Evolutionary conservation across 2,113 vertebrate genomes (phyloP), one percentile per base, ranked within the genome.

Genomic region (Lathamus discolor): DNA sequence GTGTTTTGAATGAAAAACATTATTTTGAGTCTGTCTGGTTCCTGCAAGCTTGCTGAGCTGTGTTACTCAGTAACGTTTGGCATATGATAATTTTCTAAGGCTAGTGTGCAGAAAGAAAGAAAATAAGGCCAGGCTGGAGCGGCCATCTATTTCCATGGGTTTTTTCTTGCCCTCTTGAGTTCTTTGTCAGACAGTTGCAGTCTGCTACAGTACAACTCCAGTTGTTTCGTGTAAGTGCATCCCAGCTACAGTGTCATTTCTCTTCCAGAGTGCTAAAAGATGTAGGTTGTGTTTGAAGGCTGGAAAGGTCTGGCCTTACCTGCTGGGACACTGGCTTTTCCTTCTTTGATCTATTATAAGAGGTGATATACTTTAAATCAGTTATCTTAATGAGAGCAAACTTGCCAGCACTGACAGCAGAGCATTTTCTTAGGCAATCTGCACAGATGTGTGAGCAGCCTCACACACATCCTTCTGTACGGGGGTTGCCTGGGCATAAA

Each of bases 21-120:
- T 85, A 83, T 94, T 96, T 88, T 93, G 90, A 92, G 88, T 83
- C 90, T 90, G 90, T 96, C 92, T 96, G 87, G 84, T 91, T 95
- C 86, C 89, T 88, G 83, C 83, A 83, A 91, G 91, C 94, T 96
- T 95, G 89, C 90, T 91, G 89, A 86, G 77, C 67, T 77, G 27
- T 73, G 48, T 90, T 93, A 35, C 48, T 95, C 80, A 35, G 68
- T 87, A 59, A 87, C 63, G 28, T 93, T 95, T 94, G 93, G 81
- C 85, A 69, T 91, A 33, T 78, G 81, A 73, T 74, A 76, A 85
- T 91, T 44, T 86, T 82, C 72, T 89, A 51, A 94, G 67, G 27
- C 81, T 93, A 17, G 29, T 59, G 61, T 91, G 73, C 83, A 90
- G 72, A 76, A 93, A 82, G 59, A 79, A 68, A 51, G 72, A 79